phyloP scores from a whole-genome alignment of 2,113 vertebrate species.

The Coptodon bakossiorum region DNA sequence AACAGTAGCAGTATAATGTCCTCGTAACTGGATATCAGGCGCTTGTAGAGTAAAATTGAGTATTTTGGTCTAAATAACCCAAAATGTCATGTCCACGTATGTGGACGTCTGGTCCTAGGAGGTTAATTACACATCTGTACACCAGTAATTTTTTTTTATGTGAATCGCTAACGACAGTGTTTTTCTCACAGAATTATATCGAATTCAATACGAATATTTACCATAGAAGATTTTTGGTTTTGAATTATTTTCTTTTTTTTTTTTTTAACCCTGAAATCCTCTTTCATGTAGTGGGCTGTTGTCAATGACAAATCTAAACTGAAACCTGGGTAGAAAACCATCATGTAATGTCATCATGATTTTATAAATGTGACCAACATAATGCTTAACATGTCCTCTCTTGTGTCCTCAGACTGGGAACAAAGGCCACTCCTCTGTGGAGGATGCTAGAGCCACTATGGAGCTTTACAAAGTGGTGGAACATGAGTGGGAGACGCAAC shows the following conservation, averaged over 20 bases:
- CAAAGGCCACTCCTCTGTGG: slow-evolving; percentile 86
- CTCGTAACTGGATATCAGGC: no score
- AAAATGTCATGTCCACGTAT: no score
- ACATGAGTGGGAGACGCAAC: slow-evolving; percentile 79
- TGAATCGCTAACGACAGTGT: not conserved
- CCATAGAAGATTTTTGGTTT: not conserved
- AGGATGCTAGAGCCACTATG: slow-evolving; percentile 90
- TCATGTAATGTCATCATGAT: not conserved
- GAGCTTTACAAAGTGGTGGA: slow-evolving; percentile 88
- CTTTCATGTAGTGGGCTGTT: not conserved
- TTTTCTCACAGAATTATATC: not conserved
- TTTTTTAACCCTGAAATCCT: not conserved
- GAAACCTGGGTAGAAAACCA: not conserved
- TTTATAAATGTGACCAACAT: not conserved
- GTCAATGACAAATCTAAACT: not conserved
- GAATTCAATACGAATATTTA: not conserved
- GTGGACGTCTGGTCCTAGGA: no score
- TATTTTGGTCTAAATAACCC: no score
- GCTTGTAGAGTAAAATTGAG: no score
- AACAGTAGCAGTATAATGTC: no score
- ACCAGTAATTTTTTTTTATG: not conserved
- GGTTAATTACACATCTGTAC: not conserved
- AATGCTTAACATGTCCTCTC: not conserved
- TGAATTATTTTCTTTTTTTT: not conserved
- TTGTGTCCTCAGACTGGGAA: slow-evolving; percentile 72